phyloP scores from a whole-genome alignment of 2,888 invertebrate genomes.

The Syritta pipiens region DNA sequence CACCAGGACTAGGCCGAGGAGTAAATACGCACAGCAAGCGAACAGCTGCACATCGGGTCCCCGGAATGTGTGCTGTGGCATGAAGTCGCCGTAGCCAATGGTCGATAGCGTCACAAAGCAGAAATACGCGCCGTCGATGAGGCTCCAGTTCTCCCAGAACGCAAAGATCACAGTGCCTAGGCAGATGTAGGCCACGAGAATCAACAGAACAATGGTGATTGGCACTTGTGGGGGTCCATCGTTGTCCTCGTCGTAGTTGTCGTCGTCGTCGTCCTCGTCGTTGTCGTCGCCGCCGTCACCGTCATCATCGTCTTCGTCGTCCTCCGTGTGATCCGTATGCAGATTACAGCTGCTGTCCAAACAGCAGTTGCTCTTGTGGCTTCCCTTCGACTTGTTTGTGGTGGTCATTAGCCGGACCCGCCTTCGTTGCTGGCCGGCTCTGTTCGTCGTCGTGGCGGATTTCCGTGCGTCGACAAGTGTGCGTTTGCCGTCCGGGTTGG shows the following conservation, averaged over 20 bases:
- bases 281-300: conserved; percentile 42
- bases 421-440: conserved; percentile 44
- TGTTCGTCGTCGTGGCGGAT: conserved; percentile 39
- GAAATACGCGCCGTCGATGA: conserved; percentile 90
- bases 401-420: conserved; percentile 67
- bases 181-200: conserved; percentile 87
- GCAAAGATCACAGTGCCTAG: conserved; percentile 89
- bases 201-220: conserved; percentile 83
- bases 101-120: conserved; percentile 92
- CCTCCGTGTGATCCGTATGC: conserved; percentile 58
- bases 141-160: conserved; percentile 89
- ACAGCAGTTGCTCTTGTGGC: conserved; percentile 59
- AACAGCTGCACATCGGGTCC: conserved; percentile 84
- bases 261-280: conserved; percentile 64
- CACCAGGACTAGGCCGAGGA: conserved; percentile 88
- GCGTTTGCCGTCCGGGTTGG: not conserved
- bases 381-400: conserved; percentile 43
- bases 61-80: conserved; percentile 81
- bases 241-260: conserved; percentile 51
- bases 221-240: conserved; percentile 80
- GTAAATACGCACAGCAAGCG: conserved; percentile 88
- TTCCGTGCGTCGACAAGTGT: conserved; percentile 23
- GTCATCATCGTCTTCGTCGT: conserved; percentile 57
- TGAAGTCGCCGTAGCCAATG: conserved; percentile 89
- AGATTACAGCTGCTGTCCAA: conserved; percentile 65